A percentile compares a stretch with the other conserved stretches of the same genome.
phyloP scores from a whole-genome alignment of 2,888 invertebrate genomes.

The Agrilus biguttatus region DNA sequence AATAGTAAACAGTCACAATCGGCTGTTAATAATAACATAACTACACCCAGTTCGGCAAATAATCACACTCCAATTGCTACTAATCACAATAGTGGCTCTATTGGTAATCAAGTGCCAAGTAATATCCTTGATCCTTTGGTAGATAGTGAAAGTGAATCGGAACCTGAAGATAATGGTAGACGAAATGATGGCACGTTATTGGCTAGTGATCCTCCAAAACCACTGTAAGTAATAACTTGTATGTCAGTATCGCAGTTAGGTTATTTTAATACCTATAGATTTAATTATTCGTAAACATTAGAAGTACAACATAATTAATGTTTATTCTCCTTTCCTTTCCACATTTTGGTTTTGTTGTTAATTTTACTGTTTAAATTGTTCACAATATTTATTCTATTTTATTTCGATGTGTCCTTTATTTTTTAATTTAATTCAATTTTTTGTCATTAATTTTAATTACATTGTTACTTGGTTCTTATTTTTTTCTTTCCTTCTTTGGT shows the following conservation, averaged over 20 bases:
- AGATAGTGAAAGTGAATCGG: constrained; percentile 68
- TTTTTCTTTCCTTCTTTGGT: constrained; percentile 11
- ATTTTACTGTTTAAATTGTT: no score
- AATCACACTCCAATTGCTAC: constrained; percentile 18
- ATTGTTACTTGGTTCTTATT: constrained; percentile 8
- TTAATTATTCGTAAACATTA: no score
- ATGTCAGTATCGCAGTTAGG: not conserved
- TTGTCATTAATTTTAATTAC: constrained; percentile 14
- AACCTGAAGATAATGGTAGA: constrained; percentile 67
- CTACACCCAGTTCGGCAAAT: constrained; percentile 22
- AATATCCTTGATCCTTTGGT: constrained; percentile 51
- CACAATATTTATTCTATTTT: not conserved
- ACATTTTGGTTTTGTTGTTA: not conserved
- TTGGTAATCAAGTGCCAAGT: constrained; percentile 26
- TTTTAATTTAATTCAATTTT: constrained; percentile 1
- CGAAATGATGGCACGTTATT: constrained; percentile 88
- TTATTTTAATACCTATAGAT: not conserved
- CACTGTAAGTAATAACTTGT: constrained; percentile 57
- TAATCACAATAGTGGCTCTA: constrained; percentile 9
- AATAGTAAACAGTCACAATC: constrained; percentile 24
- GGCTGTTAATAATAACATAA: constrained; percentile 23
- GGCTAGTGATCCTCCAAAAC: constrained; percentile 93
- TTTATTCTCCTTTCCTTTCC: not conserved
- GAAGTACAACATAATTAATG: not conserved
- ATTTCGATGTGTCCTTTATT: constrained; percentile 7